phyloP scores from a whole-genome alignment of 2,113 vertebrate genomes.

The Aramus guarauna region DNA sequence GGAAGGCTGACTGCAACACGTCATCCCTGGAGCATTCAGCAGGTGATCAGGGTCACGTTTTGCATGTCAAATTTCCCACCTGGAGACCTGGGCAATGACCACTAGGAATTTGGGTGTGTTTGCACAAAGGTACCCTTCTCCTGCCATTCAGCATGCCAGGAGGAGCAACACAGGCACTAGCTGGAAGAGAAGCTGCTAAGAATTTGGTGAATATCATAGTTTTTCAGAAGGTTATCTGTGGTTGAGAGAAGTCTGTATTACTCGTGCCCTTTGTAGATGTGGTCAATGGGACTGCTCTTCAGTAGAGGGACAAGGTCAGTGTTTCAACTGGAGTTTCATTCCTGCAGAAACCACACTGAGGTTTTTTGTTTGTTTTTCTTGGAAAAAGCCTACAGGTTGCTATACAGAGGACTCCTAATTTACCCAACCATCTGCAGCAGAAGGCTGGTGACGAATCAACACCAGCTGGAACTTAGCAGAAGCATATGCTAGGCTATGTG shows the following conservation, averaged over 20 bases:
- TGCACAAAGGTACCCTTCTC: neutral
- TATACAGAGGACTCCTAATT: neutral
- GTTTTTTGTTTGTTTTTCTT: slow-evolving; percentile 29
- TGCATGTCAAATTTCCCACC: neutral
- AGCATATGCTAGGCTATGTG: neutral
- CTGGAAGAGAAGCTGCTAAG: neutral
- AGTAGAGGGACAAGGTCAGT: neutral
- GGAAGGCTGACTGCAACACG: neutral
- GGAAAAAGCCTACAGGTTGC: slow-evolving; percentile 10
- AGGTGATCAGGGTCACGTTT: neutral
- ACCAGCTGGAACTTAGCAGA: slow-evolving; percentile 31
- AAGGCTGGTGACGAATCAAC: slow-evolving; percentile 22
- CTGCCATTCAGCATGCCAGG: neutral
- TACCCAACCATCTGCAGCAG: slow-evolving; percentile 24
- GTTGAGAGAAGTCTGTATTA: neutral
- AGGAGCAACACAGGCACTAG: neutral
- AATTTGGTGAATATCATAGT: rapidly evolving
- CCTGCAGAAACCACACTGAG: neutral
- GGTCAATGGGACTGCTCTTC: neutral
- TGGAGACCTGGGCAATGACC: neutral
- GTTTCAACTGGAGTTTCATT: neutral
- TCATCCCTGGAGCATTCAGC: neutral
- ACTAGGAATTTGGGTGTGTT: slow-evolving; percentile 14
- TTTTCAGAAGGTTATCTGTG: neutral
- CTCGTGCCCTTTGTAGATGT: neutral